Percentiles rank a stretch among this genome's conserved stretches.
phyloP scores from a whole-genome alignment of 2,797 vertebrate species.

The Epinephelus coioides region DNA sequence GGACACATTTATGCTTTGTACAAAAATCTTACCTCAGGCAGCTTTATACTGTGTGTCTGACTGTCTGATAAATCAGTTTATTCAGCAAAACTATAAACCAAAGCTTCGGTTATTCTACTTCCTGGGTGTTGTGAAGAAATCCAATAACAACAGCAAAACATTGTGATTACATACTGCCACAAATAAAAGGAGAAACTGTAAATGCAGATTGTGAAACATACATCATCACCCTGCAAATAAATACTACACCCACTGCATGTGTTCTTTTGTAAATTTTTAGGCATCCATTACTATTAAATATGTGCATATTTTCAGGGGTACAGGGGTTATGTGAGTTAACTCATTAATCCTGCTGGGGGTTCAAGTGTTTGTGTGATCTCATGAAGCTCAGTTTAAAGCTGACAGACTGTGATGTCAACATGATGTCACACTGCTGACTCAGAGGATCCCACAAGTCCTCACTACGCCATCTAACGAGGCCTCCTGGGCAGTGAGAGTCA shows the following conservation, averaged over 20 bases:
- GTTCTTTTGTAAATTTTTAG: not conserved
- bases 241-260: too few species aligned
- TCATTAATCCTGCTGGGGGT: not conserved
- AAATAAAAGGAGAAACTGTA: not conserved
- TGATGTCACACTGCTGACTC: conserved; percentile 50
- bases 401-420: conserved; percentile 17
- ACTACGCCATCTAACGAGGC: conserved; percentile 13
- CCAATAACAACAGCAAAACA: not conserved
- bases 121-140: not conserved
- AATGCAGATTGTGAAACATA: conserved; percentile 4
- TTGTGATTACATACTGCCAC: conserved; percentile 10
- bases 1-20: not conserved
- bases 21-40: not conserved
- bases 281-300: not conserved
- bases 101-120: not conserved
- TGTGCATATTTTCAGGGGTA: not conserved
- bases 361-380: conserved; percentile 20
- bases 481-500: conserved; percentile 45
- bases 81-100: not conserved
- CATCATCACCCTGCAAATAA: not conserved
- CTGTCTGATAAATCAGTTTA: not conserved
- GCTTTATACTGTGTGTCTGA: not conserved
- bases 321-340: not conserved
- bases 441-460: conserved; percentile 10
- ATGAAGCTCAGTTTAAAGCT: conserved; percentile 15